Conservation (phyloP, 2,797 vertebrate genomes). For the Okamejei kenojei region DNA sequence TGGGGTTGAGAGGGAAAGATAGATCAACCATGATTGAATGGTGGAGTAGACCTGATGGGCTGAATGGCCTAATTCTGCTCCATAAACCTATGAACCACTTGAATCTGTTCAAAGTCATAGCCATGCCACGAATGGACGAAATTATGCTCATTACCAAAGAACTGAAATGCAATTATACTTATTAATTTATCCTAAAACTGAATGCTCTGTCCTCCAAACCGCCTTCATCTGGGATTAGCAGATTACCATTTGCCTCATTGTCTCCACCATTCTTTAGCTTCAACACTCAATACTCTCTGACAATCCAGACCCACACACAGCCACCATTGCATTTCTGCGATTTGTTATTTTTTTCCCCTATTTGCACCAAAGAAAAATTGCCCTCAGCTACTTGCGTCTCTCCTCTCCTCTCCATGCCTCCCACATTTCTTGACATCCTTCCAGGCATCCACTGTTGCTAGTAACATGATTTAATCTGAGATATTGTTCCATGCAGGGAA, state of each 20-base stretch:
- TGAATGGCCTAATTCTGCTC: too few species aligned
- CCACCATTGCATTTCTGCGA: neutral
- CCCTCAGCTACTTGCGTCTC: neutral
- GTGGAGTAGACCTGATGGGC: too few species aligned
- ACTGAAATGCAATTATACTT: neutral
- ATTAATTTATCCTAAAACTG: neutral
- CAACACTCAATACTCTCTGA: neutral
- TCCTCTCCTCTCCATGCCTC: too few species aligned
- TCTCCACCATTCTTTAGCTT: neutral
- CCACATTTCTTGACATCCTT: too few species aligned
- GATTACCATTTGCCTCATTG: neutral
- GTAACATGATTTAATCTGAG: too few species aligned
- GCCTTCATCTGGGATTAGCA: neutral
- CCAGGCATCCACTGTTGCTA: too few species aligned
- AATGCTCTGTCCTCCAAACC: neutral
- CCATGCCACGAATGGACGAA: neutral
- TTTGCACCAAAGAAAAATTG: neutral
- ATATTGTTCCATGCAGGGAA: too few species aligned
- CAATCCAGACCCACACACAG: neutral
- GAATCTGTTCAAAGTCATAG: neutral
- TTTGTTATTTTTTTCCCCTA: neutral
- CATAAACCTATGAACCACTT: neutral
- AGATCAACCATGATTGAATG: too few species aligned
- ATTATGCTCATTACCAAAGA: too few species aligned
- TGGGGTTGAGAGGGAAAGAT: too few species aligned